Percentiles rank a stretch among this genome's conserved stretches.
Evolutionary conservation across 2,888 invertebrate species (phyloP).

Genomic region (Catocala nupta): DNA sequence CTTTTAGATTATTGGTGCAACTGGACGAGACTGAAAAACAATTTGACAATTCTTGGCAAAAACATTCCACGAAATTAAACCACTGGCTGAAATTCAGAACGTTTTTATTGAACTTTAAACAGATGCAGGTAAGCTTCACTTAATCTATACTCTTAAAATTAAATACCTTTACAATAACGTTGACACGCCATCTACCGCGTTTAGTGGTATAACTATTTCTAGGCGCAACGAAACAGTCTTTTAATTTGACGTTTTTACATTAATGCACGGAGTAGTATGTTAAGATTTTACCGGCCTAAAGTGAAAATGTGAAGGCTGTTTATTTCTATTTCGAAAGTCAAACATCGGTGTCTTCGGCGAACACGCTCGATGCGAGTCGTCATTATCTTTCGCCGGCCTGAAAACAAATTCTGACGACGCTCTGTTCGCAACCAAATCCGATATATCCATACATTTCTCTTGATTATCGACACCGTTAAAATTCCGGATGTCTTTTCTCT

Average conservation of each 20-base stretch:
- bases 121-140: slow-evolving; percentile 90
- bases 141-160: slow-evolving; percentile 23
- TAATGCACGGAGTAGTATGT: not conserved
- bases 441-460: slow-evolving; percentile 79
- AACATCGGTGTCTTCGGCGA: slow-evolving; percentile 81
- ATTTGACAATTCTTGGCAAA: slow-evolving; percentile 97
- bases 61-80: slow-evolving; percentile 95
- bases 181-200: no score
- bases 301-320: slow-evolving; percentile 66
- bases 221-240: no score
- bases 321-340: slow-evolving; percentile 73
- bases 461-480: slow-evolving; percentile 66
- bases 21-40: slow-evolving; percentile 97
- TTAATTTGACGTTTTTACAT: no score
- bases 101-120: slow-evolving; percentile 98
- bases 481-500: slow-evolving; percentile 73
- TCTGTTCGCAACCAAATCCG: slow-evolving; percentile 75
- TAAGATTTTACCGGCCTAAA: slow-evolving; percentile 75
- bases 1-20: slow-evolving; percentile 94
- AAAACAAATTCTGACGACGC: slow-evolving; percentile 76
- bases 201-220: no score
- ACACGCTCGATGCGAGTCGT: slow-evolving; percentile 66
- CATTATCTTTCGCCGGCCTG: slow-evolving; percentile 71
- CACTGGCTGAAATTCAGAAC: slow-evolving; percentile 96
- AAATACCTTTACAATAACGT: no score